Evolutionary conservation across 2,797 vertebrate genomes (phyloP).

Genomic region (Chanos chanos): DNA sequence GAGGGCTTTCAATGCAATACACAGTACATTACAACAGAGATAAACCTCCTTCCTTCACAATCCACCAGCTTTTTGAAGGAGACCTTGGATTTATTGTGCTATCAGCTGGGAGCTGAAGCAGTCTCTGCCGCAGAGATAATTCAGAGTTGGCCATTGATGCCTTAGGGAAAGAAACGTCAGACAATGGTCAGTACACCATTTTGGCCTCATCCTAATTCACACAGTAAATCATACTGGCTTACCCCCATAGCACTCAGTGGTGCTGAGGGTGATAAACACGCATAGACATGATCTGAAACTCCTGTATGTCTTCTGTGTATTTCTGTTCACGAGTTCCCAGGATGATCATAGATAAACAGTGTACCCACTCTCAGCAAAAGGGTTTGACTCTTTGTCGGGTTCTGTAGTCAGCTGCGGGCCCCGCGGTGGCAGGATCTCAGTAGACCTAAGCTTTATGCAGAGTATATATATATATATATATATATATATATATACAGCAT

Average conservation of each 20-base stretch:
- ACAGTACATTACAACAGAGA: slow-evolving; percentile 41
- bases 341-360: not conserved
- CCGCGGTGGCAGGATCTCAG: too few relatives aligned
- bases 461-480: too few relatives aligned
- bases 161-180: not conserved
- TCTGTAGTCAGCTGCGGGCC: too few relatives aligned
- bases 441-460: too few relatives aligned
- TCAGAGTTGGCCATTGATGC: not conserved
- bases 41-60: slow-evolving; percentile 38
- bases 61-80: slow-evolving; percentile 32
- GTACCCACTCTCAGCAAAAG: not conserved
- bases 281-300: too few relatives aligned
- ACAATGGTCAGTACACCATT: not conserved
- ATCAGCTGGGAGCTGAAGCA: slow-evolving; percentile 9
- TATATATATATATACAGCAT: too few relatives aligned
- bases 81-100: slow-evolving; percentile 20
- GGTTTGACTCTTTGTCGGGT: not conserved
- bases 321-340: not conserved
- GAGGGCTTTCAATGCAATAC: slow-evolving; percentile 59
- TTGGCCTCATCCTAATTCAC: not conserved
- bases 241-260: too few relatives aligned
- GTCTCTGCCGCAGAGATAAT: slow-evolving; percentile 10
- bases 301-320: not conserved
- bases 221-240: too few relatives aligned
- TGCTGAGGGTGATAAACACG: too few relatives aligned